A percentile compares a stretch with the other conserved stretches of the same genome.
Conservation (phyloP, 2,888 invertebrate genomes). For the Gastracanthus pulcherrimus region DNA sequence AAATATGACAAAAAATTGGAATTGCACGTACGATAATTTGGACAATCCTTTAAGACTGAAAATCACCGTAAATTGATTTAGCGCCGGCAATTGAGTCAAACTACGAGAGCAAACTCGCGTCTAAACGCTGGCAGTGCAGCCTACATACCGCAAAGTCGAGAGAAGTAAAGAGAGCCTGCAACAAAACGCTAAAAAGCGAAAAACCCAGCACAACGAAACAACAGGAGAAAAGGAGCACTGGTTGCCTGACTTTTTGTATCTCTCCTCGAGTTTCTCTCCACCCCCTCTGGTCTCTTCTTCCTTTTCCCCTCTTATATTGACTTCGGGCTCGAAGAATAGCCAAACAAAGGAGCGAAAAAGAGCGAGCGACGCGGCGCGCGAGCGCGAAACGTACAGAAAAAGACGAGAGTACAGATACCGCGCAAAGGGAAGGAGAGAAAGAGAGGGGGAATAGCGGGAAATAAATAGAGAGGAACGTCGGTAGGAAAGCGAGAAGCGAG, state of each 20-base stretch:
- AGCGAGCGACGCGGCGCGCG: slow-evolving; percentile 2
- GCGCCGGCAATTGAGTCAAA: background rate
- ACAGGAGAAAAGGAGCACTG: slow-evolving; percentile 7
- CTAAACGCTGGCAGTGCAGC: background rate
- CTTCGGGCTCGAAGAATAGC: slow-evolving; percentile 33
- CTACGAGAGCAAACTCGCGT: background rate
- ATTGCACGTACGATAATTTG: too few relatives aligned
- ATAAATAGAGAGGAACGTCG: slow-evolving; percentile 58
- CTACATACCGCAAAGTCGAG: background rate
- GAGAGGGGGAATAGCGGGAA: slow-evolving; percentile 45
- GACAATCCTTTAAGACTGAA: too few relatives aligned
- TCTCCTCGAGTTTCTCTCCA: slow-evolving; percentile 42
- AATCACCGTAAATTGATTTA: background rate
- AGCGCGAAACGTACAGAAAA: slow-evolving; percentile 2
- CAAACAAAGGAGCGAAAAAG: slow-evolving; percentile 44
- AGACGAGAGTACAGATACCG: slow-evolving; percentile 25
- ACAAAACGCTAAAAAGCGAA: slow-evolving; percentile 1
- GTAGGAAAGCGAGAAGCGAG: slow-evolving; percentile 31
- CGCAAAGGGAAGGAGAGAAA: slow-evolving; percentile 38
- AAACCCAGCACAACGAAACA: slow-evolving; percentile 1
- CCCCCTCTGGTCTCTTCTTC: slow-evolving; percentile 23
- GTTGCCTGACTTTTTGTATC: slow-evolving; percentile 38
- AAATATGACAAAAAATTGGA: too few relatives aligned
- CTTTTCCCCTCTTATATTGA: slow-evolving; percentile 45
- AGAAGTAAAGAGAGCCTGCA: slow-evolving; percentile 15